Evolutionary conservation across 1,140 invertebrate genomes (phyloP).

Genomic region (Procambarus clarkii): DNA sequence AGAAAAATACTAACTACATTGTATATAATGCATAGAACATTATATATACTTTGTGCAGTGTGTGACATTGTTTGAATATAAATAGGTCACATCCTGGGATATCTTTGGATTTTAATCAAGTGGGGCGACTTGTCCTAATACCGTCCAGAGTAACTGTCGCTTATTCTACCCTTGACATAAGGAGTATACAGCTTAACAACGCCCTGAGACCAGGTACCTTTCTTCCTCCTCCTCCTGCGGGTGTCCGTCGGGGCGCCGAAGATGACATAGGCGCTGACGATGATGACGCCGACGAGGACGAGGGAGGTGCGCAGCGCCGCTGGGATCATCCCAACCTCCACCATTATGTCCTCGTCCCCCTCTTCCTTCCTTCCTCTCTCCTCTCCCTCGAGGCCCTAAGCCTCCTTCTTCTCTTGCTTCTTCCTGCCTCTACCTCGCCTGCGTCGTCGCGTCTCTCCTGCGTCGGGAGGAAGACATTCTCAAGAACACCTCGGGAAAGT

Average conservation of each 20-base stretch:
- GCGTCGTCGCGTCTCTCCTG: not conserved
- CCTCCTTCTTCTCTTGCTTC: too few species aligned
- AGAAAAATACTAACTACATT: too few species aligned
- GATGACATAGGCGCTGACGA: slow-evolving; percentile 45
- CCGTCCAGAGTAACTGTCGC: not conserved
- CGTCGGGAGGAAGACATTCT: not conserved
- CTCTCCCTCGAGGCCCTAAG: too few species aligned
- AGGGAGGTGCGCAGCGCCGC: not conserved
- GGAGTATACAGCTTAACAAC: too few species aligned
- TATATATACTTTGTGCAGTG: too few species aligned
- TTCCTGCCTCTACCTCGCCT: not conserved
- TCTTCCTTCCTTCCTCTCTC: not conserved
- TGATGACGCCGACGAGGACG: not conserved
- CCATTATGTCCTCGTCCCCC: not conserved
- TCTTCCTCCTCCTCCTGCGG: slow-evolving; percentile 28
- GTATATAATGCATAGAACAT: too few species aligned
- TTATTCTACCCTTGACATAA: not conserved
- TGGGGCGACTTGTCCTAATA: too few species aligned
- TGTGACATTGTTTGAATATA: not conserved
- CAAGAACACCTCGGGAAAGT: too few species aligned
- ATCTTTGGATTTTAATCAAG: not conserved
- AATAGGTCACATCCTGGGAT: not conserved
- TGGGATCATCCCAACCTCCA: not conserved
- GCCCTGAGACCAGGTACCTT: slow-evolving; percentile 2
- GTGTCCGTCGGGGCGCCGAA: slow-evolving; percentile 27